Evolutionary conservation across 1,140 invertebrate species (phyloP).

Genomic region (Chlorops oryzae): DNA sequence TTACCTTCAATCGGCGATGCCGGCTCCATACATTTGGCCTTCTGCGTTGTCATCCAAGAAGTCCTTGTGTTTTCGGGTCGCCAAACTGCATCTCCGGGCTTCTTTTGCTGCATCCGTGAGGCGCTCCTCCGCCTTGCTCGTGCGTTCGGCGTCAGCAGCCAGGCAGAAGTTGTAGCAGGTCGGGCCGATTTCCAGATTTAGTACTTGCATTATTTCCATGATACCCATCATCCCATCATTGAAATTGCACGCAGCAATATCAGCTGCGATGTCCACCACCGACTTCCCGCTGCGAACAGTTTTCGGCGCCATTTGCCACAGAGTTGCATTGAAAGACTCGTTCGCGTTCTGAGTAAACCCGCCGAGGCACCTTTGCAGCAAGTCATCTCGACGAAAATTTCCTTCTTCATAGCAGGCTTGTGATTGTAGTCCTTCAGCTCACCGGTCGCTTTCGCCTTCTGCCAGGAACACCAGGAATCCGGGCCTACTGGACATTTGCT

Average conservation of each 20-base stretch:
- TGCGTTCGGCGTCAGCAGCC: no score
- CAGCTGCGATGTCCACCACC: constrained; percentile 20
- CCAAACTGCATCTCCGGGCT: no score
- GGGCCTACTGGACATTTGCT: constrained; percentile 23
- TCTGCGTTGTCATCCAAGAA: no score
- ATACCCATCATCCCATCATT: constrained; percentile 22
- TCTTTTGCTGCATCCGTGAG: no score
- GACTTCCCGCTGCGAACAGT: constrained; percentile 14
- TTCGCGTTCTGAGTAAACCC: constrained; percentile 10
- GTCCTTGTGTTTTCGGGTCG: no score
- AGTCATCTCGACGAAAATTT: background rate
- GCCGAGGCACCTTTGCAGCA: constrained; percentile 8
- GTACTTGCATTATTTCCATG: no score
- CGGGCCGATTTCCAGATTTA: no score
- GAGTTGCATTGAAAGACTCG: constrained; percentile 4
- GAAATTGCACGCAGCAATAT: constrained; percentile 20
- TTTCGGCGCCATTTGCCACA: constrained; percentile 14
- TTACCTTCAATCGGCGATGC: no score
- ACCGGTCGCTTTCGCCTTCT: constrained; percentile 21
- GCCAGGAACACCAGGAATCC: constrained; percentile 33
- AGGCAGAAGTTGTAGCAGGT: no score
- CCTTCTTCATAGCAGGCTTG: constrained; percentile 5
- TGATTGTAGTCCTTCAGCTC: constrained; percentile 9
- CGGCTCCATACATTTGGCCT: no score
- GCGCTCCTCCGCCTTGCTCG: no score